Conservation (phyloP, 2,113 vertebrate genomes). For the Macroglossus sobrinus region DNA sequence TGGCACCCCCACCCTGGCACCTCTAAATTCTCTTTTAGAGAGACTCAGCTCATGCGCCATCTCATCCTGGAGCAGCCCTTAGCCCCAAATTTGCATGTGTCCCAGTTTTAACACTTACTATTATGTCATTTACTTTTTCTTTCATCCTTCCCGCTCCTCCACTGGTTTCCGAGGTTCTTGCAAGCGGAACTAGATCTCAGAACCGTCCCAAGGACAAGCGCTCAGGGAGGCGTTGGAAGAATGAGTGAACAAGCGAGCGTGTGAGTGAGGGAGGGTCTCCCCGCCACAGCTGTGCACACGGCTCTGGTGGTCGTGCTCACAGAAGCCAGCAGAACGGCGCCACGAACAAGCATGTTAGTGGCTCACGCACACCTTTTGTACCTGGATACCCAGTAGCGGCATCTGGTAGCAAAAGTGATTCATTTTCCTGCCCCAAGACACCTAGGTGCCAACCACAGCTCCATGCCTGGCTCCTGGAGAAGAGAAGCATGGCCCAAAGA, state of each 20-base stretch:
- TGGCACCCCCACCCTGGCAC: neutral
- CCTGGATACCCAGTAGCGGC: accelerated
- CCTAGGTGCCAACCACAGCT: neutral
- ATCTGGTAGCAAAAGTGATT: neutral
- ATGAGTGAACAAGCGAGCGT: neutral
- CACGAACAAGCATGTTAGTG: accelerated
- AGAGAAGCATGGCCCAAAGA: neutral
- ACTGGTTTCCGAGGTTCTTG: neutral
- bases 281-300: accelerated
- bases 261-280: neutral
- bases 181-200: neutral
- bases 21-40: neutral
- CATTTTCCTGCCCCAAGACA: neutral
- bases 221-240: neutral
- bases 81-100: neutral
- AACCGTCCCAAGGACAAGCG: neutral
- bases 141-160: neutral
- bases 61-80: neutral
- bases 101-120: neutral
- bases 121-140: neutral
- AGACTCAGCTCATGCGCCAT: neutral
- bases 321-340: neutral
- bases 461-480: neutral
- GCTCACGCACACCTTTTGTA: accelerated
- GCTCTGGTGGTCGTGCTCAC: too few species aligned